Evolutionary conservation across 2,888 invertebrate species (phyloP).

Genomic region (Willowsia nigromaculata): DNA sequence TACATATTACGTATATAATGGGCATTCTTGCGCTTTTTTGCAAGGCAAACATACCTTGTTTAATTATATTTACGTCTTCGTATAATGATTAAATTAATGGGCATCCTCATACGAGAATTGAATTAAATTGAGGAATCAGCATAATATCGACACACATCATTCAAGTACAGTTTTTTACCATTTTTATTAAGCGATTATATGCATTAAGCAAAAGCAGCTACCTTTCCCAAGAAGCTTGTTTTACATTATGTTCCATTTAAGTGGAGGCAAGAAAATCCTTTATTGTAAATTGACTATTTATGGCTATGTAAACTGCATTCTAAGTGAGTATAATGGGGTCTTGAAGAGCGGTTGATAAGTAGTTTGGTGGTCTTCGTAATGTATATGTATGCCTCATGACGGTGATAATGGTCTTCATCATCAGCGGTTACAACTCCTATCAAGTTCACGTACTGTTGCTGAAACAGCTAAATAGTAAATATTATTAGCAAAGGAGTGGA

Average conservation of each 20-base stretch:
- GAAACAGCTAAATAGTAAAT: neutral
- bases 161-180: neutral
- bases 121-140: constrained; percentile 11
- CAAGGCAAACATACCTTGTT: constrained; percentile 10
- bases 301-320: constrained; percentile 72
- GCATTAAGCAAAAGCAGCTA: neutral
- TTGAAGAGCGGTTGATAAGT: constrained; percentile 60
- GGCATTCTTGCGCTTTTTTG: constrained; percentile 1
- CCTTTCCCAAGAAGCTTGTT: neutral
- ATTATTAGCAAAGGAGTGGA: neutral
- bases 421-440: neutral
- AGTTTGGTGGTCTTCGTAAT: constrained; percentile 55
- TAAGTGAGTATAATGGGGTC: constrained; percentile 73
- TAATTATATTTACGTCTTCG: neutral
- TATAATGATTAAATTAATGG: constrained; percentile 4
- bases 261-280: neutral
- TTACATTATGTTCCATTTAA: neutral
- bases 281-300: constrained; percentile 73
- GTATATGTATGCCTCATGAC: constrained; percentile 39
- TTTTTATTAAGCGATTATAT: constrained; percentile 21
- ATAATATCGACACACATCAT: constrained; percentile 23
- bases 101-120: neutral
- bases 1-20: neutral
- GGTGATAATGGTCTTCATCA: constrained; percentile 16
- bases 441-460: neutral